phyloP scores from a whole-genome alignment of 2,888 invertebrate genomes.

The Cylindroiulus punctatus region DNA sequence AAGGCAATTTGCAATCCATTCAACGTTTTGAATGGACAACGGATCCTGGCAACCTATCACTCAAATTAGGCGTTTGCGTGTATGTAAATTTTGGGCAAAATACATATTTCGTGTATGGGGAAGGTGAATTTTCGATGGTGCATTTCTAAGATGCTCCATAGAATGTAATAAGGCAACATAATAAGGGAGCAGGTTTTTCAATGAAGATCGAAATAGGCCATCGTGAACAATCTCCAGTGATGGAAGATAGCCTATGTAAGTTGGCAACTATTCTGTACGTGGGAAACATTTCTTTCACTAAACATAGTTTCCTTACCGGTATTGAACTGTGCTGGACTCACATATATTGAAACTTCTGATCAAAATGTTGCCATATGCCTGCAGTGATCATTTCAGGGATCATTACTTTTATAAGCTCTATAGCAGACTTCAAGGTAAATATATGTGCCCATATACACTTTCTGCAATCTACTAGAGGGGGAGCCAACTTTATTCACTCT shows the following conservation, averaged over 20 bases:
- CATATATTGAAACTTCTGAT: constrained; percentile 4
- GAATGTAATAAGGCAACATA: constrained; percentile 40
- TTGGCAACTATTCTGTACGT: constrained; percentile 12
- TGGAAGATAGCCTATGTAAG: not conserved
- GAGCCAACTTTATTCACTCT: not conserved
- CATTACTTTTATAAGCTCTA: constrained; percentile 22
- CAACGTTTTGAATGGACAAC: constrained; percentile 11
- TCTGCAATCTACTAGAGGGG: not conserved
- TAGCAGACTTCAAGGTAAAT: not conserved
- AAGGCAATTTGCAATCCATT: constrained; percentile 33
- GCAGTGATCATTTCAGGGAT: constrained; percentile 43
- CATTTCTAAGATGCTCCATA: not conserved
- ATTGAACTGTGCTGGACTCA: not conserved
- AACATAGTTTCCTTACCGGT: not conserved
- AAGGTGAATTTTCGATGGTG: not conserved
- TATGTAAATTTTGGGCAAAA: constrained; percentile 20
- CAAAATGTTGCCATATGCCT: constrained; percentile 3
- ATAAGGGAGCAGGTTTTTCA: not conserved
- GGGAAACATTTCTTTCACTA: not conserved
- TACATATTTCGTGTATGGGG: constrained; percentile 26
- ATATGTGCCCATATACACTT: not conserved
- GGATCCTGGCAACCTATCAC: constrained; percentile 8
- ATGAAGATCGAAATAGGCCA: constrained; percentile 22
- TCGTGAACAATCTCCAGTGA: constrained; percentile 4
- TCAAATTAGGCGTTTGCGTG: constrained; percentile 36